Conservation (phyloP, 2,888 invertebrate species). For the Acanthopleura granulata region DNA sequence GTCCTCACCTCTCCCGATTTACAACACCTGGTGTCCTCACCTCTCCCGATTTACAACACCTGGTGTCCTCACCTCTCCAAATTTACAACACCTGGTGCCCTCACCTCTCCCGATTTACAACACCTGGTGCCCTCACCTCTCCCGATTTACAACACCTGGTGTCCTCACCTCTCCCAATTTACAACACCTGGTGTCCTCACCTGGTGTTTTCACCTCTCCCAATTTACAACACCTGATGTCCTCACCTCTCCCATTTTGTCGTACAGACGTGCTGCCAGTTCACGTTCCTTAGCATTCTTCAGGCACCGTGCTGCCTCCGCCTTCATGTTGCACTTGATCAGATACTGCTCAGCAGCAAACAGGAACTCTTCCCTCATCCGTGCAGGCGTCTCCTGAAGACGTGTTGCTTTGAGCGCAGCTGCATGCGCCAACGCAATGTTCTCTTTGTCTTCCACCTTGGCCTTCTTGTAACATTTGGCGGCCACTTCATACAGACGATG, state of each 20-base stretch:
- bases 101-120: no score
- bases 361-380: conserved; percentile 51
- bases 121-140: no score
- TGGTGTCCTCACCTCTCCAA: no score
- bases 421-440: conserved; percentile 51
- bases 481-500: conserved; percentile 54
- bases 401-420: conserved; percentile 43
- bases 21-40: no score
- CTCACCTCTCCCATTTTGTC: conserved; percentile 26
- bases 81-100: no score
- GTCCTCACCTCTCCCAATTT: no score
- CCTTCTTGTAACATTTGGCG: conserved; percentile 56
- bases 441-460: conserved; percentile 40
- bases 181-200: no score
- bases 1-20: no score
- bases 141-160: no score
- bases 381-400: conserved; percentile 36
- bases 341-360: conserved; percentile 45
- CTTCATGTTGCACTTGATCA: conserved; percentile 29
- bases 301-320: conserved; percentile 26
- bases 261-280: conserved; percentile 24
- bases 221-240: background rate
- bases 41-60: no score
- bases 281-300: conserved; percentile 23
- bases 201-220: no score